A percentile compares a stretch with the other conserved stretches of the same genome.
Evolutionary conservation across 2,113 vertebrate species (phyloP).

Genomic region (Lampris incognitus): DNA sequence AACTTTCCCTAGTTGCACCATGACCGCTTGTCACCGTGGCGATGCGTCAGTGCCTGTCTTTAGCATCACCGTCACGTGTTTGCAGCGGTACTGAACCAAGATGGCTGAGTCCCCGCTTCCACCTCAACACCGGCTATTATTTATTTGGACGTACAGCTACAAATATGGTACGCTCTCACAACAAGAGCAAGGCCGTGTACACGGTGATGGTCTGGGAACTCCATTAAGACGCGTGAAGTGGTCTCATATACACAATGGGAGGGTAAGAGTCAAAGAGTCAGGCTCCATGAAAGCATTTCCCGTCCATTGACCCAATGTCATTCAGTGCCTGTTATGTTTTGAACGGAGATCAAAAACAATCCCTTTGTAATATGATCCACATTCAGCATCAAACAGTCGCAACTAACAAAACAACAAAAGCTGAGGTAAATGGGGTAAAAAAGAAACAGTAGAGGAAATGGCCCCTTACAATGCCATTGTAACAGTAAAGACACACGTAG

Average conservation of each 20-base stretch:
- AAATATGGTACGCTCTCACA: constrained; percentile 2
- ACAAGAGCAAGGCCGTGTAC: not conserved
- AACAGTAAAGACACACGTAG: constrained; percentile 16
- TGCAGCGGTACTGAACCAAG: not conserved
- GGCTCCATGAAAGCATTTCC: constrained; percentile 73
- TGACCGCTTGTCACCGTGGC: not conserved
- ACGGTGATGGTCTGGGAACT: constrained; percentile 52
- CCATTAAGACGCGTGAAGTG: constrained; percentile 47
- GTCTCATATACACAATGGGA: constrained; percentile 62
- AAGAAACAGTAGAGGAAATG: constrained; percentile 42
- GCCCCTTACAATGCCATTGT: constrained; percentile 53
- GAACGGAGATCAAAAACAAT: constrained; percentile 64
- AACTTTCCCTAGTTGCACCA: not conserved
- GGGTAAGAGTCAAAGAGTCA: constrained; percentile 54
- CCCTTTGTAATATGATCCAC: constrained; percentile 74
- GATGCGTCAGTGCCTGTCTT: not conserved
- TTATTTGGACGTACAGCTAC: not conserved
- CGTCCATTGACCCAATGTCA: constrained; percentile 63
- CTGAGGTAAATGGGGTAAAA: constrained; percentile 49
- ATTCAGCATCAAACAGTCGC: constrained; percentile 71
- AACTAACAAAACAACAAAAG: constrained; percentile 68
- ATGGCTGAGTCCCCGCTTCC: not conserved
- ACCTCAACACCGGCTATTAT: not conserved
- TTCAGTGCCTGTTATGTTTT: constrained; percentile 50
- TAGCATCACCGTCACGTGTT: not conserved